Conservation (phyloP, 2,113 vertebrate genomes). For the Toxotes jaculatrix region DNA sequence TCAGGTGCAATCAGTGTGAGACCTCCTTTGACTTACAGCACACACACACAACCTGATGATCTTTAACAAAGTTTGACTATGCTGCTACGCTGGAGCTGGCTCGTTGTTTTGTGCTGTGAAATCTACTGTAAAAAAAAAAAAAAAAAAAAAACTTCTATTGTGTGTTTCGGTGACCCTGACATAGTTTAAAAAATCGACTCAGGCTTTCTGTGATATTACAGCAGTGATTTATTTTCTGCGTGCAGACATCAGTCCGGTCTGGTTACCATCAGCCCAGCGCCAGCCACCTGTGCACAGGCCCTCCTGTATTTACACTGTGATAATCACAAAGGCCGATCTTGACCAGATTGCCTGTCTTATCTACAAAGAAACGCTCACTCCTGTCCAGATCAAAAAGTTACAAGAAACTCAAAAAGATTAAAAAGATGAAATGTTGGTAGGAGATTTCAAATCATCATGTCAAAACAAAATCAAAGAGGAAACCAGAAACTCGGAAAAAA, state of each 20-base stretch:
- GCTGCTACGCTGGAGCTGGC: not conserved
- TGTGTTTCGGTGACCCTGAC: slow-evolving; percentile 9
- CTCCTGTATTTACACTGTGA: slow-evolving; percentile 49
- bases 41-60: not conserved
- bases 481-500: slow-evolving; percentile 10
- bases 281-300: slow-evolving; percentile 52
- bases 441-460: slow-evolving; percentile 45
- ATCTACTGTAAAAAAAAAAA: slow-evolving; percentile 2
- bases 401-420: slow-evolving; percentile 40
- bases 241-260: slow-evolving; percentile 42
- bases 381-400: slow-evolving; percentile 42
- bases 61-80: slow-evolving; percentile 9
- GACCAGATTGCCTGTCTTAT: slow-evolving; percentile 51
- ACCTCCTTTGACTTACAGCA: not conserved
- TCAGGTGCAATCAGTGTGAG: slow-evolving; percentile 14
- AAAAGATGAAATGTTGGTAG: slow-evolving; percentile 25
- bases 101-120: not conserved
- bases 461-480: slow-evolving; percentile 47
- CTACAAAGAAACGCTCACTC: slow-evolving; percentile 57
- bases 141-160: not conserved
- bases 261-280: slow-evolving; percentile 51
- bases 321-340: slow-evolving; percentile 56
- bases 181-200: slow-evolving; percentile 5
- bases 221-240: slow-evolving; percentile 43
- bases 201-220: slow-evolving; percentile 19